Conservation (phyloP, 1,140 invertebrate genomes). For the Drosophila mauritiana region DNA sequence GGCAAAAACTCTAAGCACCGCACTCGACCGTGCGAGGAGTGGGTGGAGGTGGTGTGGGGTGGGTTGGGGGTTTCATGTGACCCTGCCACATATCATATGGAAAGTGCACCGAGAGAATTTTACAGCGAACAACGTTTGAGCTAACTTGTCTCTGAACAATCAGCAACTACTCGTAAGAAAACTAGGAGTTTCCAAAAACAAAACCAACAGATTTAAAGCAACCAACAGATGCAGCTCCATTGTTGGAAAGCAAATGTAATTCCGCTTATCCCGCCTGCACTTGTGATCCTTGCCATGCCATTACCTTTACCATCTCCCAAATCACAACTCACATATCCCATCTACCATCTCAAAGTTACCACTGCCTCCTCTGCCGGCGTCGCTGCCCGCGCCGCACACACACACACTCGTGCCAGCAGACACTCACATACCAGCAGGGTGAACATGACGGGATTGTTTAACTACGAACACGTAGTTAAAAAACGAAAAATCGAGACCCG, state of each 20-base stretch:
- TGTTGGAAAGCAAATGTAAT: slow-evolving; percentile 14
- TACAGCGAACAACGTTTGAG: not conserved
- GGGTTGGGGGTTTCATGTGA: slow-evolving; percentile 11
- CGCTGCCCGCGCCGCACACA: slow-evolving; percentile 43
- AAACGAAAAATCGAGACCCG: slow-evolving; percentile 69
- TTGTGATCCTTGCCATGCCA: slow-evolving; percentile 32
- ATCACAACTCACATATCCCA: too few relatives aligned
- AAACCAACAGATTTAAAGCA: not conserved
- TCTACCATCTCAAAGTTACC: not conserved
- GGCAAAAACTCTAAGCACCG: slow-evolving; percentile 59
- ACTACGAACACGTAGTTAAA: slow-evolving; percentile 85
- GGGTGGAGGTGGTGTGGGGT: not conserved
- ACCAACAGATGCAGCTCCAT: too few relatives aligned
- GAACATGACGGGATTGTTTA: slow-evolving; percentile 84
- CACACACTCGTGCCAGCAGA: slow-evolving; percentile 6
- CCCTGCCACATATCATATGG: slow-evolving; percentile 54
- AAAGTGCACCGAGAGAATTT: slow-evolving; percentile 28
- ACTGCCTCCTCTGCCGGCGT: slow-evolving; percentile 6
- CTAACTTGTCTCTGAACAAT: not conserved
- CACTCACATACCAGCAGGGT: slow-evolving; percentile 56
- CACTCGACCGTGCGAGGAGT: slow-evolving; percentile 41
- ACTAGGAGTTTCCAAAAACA: not conserved
- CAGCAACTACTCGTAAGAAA: too few relatives aligned
- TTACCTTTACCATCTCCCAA: not conserved
- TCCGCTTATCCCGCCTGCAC: slow-evolving; percentile 67